phyloP scores from a whole-genome alignment of 30 jellyfish, hydroid and myxozoan genomes.

The Hydractinia symbiolongicarpus region DNA sequence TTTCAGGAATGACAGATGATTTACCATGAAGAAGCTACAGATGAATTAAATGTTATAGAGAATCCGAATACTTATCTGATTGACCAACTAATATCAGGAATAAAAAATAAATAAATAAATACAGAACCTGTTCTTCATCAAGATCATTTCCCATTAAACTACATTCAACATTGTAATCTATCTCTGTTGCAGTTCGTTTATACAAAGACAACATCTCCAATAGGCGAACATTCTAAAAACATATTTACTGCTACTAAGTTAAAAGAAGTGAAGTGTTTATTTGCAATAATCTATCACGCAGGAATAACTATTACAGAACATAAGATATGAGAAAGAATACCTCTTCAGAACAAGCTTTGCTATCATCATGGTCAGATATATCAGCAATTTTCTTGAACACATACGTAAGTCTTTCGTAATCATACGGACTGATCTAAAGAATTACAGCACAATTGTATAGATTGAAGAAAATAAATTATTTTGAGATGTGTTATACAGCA shows the following conservation, averaged over 20 bases:
- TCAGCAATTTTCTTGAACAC: conserved; percentile 33
- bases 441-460: neutral
- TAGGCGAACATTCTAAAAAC: conserved; percentile 20
- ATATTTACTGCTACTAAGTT: too few relatives aligned
- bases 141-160: conserved; percentile 22
- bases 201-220: conserved; percentile 30
- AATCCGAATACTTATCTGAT: too few relatives aligned
- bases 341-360: conserved; percentile 14
- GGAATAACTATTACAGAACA: too few relatives aligned
- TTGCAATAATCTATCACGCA: too few relatives aligned
- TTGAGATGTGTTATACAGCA: too few relatives aligned
- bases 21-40: conserved; percentile 61
- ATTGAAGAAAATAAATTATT: neutral
- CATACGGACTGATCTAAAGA: conserved; percentile 78
- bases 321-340: neutral
- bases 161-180: conserved; percentile 18
- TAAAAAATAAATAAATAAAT: neutral
- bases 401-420: conserved; percentile 68
- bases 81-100: neutral
- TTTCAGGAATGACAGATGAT: conserved; percentile 42
- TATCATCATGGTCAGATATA: conserved; percentile 11
- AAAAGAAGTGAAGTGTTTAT: neutral
- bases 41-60: neutral
- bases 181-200: conserved; percentile 26
- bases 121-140: conserved; percentile 24